phyloP scores from a whole-genome alignment of 2,888 invertebrate species.

The Synergus umbraculus region DNA sequence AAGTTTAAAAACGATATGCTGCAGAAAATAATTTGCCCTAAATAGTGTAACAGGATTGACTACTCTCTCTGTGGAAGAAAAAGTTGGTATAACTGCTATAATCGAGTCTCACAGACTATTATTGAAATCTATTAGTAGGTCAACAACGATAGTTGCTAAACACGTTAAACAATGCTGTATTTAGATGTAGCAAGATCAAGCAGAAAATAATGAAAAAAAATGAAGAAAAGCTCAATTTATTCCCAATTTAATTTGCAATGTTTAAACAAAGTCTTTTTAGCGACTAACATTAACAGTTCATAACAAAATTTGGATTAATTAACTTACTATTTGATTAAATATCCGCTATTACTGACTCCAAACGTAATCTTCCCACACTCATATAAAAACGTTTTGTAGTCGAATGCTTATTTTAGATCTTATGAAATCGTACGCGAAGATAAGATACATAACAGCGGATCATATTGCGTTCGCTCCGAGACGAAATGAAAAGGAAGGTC shows the following conservation, averaged over 20 bases:
- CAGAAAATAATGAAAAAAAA: not conserved
- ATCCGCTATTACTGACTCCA: not conserved
- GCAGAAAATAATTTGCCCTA: not conserved
- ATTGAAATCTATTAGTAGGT: conserved; percentile 10
- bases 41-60: not conserved
- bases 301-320: not conserved
- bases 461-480: conserved; percentile 15
- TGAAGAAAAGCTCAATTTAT: conserved; percentile 1
- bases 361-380: conserved; percentile 5
- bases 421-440: conserved; percentile 29
- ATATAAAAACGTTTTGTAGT: conserved; percentile 13
- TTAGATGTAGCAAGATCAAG: conserved; percentile 5
- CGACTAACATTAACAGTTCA: no score
- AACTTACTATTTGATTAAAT: not conserved
- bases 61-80: not conserved
- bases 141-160: not conserved
- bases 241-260: not conserved
- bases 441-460: conserved; percentile 16
- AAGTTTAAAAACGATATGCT: not conserved
- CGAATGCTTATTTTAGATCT: conserved; percentile 13
- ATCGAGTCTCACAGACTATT: not conserved
- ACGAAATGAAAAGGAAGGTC: conserved; percentile 16
- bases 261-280: not conserved
- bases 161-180: conserved; percentile 26
- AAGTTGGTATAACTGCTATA: not conserved